These are phyloP conservation scores for Sphyrna mokarran DNA, from an alignment of 2,113 vertebrate species.

Conservation along the genomic window DNA sequence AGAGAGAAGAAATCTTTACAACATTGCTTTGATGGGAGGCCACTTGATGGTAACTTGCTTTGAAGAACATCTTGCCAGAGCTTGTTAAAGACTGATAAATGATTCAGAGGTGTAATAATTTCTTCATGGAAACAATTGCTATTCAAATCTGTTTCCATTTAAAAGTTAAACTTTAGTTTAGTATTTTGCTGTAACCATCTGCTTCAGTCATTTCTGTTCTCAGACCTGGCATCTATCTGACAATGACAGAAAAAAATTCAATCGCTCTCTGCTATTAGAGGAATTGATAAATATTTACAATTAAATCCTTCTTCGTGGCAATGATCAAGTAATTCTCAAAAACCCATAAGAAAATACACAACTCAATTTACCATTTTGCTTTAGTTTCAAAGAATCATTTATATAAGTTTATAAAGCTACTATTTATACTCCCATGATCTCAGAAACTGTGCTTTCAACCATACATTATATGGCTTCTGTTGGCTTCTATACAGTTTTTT, in stretches of 20 bases:
- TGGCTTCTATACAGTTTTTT: no score
- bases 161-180: not conserved
- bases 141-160: not conserved
- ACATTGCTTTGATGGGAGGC: not conserved
- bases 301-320: not conserved
- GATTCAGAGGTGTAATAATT: not conserved
- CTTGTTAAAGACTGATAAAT: not conserved
- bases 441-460: not conserved
- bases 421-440: not conserved
- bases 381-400: not conserved
- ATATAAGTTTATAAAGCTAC: not conserved
- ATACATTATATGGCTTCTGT: not conserved
- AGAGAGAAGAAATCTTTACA: not conserved
- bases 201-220: not conserved
- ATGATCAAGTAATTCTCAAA: not conserved
- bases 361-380: not conserved
- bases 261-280: not conserved
- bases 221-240: not conserved
- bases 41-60: not conserved
- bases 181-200: not conserved
- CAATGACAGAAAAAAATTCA: not conserved
- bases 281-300: not conserved
- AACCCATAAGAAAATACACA: not conserved
- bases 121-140: not conserved
- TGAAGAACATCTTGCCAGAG: not conserved